A percentile compares a stretch with the other conserved stretches of the same genome.
Evolutionary conservation across 2,113 vertebrate species (phyloP).

Genomic region (Columba janthina): DNA sequence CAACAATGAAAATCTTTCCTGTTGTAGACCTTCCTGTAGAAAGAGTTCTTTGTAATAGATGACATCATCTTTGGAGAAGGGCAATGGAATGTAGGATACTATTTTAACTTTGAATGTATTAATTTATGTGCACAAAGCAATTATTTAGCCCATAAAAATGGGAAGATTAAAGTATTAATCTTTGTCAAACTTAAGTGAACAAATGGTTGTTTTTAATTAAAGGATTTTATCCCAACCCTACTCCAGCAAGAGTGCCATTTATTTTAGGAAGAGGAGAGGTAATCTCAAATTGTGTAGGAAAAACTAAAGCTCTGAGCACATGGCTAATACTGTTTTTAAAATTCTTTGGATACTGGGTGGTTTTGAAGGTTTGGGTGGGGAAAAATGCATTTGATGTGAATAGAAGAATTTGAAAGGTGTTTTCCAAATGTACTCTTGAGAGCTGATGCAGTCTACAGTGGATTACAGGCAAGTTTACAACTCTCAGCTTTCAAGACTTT

Average conservation of each 20-base stretch:
- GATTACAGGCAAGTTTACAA: neutral
- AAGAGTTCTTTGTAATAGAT: neutral
- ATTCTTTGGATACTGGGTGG: neutral
- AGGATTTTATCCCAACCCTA: neutral
- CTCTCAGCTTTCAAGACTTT: neutral
- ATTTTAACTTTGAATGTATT: neutral
- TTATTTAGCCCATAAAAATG: neutral
- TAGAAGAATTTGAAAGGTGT: neutral
- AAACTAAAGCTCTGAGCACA: neutral
- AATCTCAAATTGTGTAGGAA: neutral
- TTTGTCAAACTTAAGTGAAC: neutral
- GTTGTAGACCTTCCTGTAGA: neutral
- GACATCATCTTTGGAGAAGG: neutral
- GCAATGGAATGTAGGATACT: neutral
- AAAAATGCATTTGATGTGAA: neutral
- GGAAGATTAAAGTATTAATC: neutral
- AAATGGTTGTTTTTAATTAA: neutral
- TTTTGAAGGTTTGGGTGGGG: neutral
- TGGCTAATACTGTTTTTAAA: neutral
- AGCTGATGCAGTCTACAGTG: neutral
- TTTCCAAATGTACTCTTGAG: neutral
- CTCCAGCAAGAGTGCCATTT: neutral
- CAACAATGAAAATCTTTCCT: neutral
- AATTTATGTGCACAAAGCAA: neutral
- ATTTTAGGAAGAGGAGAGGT: neutral